Conservation (phyloP, 2,113 vertebrate genomes). For the Hippolais icterina region DNA sequence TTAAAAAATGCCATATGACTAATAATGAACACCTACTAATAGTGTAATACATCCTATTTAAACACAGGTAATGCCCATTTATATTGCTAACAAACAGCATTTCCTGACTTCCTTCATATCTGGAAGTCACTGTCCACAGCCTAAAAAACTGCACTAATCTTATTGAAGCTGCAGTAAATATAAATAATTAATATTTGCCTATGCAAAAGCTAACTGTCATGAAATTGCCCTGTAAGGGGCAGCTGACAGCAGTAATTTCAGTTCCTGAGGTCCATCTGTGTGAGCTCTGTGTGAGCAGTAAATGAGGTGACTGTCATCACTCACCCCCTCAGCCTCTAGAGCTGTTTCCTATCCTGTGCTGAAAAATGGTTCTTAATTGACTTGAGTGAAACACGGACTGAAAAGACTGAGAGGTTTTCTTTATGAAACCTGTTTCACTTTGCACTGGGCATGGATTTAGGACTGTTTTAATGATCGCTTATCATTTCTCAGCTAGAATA, state of each 20-base stretch:
- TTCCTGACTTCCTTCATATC: background rate
- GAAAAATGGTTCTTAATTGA: constrained; percentile 28
- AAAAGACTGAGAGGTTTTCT: background rate
- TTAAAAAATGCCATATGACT: background rate
- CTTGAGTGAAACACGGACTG: background rate
- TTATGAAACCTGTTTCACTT: background rate
- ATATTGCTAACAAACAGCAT: background rate
- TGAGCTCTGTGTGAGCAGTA: background rate
- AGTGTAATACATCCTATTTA: background rate
- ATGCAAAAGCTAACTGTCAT: background rate
- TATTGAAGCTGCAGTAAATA: background rate
- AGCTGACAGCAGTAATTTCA: background rate
- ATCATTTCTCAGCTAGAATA: background rate
- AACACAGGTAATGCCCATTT: background rate
- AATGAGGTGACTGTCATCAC: background rate
- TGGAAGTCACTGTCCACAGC: background rate
- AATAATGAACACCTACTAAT: background rate
- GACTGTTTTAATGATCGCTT: background rate
- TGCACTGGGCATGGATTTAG: background rate
- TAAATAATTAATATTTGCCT: background rate
- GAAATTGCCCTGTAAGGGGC: background rate
- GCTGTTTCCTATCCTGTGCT: background rate
- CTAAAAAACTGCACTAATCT: background rate
- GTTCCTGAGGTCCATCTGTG: background rate
- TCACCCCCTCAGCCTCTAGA: background rate